Evolutionary conservation across 2,888 invertebrate species (phyloP), one percentile per base, ranked within the genome.

Genomic region (Chymomyza caudatula): DNA sequence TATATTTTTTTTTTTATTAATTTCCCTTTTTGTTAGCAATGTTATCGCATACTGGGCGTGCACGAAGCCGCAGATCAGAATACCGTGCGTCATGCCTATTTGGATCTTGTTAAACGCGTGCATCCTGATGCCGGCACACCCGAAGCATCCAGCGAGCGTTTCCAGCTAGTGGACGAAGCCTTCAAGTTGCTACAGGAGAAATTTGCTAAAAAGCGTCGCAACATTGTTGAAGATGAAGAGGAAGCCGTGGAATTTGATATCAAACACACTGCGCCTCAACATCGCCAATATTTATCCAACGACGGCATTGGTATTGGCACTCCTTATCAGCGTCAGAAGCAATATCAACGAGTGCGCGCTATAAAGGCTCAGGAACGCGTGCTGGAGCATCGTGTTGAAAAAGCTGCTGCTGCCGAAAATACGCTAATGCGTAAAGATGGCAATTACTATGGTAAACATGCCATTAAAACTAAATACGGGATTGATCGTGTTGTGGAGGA

Each of bases 401-500:
- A 94, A 87, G 92, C 94, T 0, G 85, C 88, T 3, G 89, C 92
- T 0, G 92, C 92, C 1, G 95, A 95, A 66, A 92, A 93, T 47
- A 90, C 94, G 0, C 82, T 96, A 0, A 93, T 94, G 91, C 53
- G 58, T 13, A 83, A 77, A 29, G 92, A 92, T 29, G 93, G 92
- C 52, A 92, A 91, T 19, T 92, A 93, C 25, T 90, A 92, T 60
- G 92, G 92, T 59, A 93, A 92, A 78, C 94, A 94, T 90, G 94
- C 94, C 77, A 94, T 94, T 19, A 95, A 95, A 91, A 96, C 95
- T 0, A 95, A 95, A 91, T 94, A 91, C 86, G 96, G 96, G 0
- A 94, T 96, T 79, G 97, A 97, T 72, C 93, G 97, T 60, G 91
- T 97, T 0, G 97, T 97, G 0, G 97, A 97, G 89, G 97, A 97